phyloP scores from a whole-genome alignment of 2,888 invertebrate genomes.

The Litoditis marina region DNA sequence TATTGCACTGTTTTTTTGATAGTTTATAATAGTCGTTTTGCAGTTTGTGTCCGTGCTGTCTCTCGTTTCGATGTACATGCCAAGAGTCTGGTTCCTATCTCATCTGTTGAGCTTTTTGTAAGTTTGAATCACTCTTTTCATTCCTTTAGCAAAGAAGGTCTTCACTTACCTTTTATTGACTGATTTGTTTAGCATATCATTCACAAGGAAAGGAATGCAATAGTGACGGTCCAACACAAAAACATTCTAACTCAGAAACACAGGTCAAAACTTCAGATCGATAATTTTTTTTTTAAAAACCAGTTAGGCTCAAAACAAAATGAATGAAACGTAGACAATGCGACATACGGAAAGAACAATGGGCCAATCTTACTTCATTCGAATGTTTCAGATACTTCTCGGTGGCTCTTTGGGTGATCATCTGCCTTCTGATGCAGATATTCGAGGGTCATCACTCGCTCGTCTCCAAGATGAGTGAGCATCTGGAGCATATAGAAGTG shows the following conservation, averaged over 20 bases:
- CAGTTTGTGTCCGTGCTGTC: constrained; percentile 51
- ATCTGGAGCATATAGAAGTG: constrained; percentile 34
- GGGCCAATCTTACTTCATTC: no score
- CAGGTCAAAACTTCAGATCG: no score
- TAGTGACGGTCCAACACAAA: no score
- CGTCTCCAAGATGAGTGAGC: constrained; percentile 38
- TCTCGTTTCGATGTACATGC: constrained; percentile 56
- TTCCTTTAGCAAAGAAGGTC: not conserved
- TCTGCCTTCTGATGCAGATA: constrained; percentile 55
- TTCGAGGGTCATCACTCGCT: constrained; percentile 52
- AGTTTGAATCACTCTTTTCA: constrained; percentile 17
- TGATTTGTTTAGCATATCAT: no score
- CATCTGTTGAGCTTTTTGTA: constrained; percentile 55
- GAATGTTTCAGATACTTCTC: constrained; percentile 52
- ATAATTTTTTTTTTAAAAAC: no score
- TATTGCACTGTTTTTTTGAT: not conserved
- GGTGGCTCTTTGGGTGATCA: constrained; percentile 55
- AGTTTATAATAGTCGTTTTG: constrained; percentile 3
- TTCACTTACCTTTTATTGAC: no score
- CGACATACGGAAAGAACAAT: no score
- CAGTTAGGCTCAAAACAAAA: no score
- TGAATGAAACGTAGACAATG: no score
- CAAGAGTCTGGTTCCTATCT: constrained; percentile 56
- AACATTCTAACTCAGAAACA: no score
- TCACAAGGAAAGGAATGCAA: no score